Evolutionary conservation across 2,113 vertebrate species (phyloP).

Genomic region (Catharus bicknelli): DNA sequence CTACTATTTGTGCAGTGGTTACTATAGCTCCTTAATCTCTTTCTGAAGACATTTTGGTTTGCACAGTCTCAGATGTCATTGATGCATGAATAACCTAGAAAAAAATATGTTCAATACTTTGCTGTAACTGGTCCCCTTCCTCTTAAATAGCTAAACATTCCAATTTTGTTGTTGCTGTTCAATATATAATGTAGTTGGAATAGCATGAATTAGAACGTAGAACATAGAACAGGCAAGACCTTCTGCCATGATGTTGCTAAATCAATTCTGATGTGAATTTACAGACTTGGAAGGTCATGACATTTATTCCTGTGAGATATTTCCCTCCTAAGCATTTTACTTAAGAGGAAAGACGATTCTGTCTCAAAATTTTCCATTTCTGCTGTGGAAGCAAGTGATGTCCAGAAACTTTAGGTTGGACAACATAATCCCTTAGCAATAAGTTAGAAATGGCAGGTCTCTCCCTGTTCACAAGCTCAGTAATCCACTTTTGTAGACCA

Average conservation of each 20-base stretch:
- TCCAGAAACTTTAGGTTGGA: not conserved
- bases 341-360: not conserved
- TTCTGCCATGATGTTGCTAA: not conserved
- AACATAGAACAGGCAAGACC: not conserved
- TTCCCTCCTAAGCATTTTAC: not conserved
- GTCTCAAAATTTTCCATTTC: not conserved
- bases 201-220: not conserved
- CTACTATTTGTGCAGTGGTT: slow-evolving; percentile 14
- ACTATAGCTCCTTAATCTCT: slow-evolving; percentile 35
- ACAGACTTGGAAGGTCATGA: not conserved
- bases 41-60: slow-evolving; percentile 7
- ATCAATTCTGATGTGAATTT: not conserved
- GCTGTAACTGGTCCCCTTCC: not conserved
- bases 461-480: not conserved
- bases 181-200: not conserved
- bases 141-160: not conserved
- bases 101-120: not conserved
- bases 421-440: not conserved
- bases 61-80: not conserved
- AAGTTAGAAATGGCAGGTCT: not conserved
- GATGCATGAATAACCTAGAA: not conserved
- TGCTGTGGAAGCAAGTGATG: not conserved
- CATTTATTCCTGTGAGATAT: not conserved
- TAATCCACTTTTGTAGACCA: not conserved
- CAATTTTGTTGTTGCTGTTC: not conserved